Evolutionary conservation across 2,797 vertebrate genomes (phyloP).

Genomic region (Brachyalestes nurse): DNA sequence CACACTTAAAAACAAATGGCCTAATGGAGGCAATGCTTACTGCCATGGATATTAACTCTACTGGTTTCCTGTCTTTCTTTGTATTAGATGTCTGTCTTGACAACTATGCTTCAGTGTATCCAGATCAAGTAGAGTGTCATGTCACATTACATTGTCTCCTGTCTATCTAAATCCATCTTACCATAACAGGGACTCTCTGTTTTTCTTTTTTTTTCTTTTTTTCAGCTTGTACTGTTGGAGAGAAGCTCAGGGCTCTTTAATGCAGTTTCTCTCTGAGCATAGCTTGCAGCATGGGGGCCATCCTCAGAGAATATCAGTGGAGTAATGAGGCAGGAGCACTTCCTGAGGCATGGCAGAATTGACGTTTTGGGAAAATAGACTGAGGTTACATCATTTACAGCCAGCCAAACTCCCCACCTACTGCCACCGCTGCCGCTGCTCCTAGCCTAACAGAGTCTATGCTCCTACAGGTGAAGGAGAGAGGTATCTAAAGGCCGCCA

Average conservation of each 20-base stretch:
- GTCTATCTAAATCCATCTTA: not conserved
- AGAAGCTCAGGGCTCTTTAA: conserved; percentile 41
- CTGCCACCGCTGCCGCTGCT: not conserved
- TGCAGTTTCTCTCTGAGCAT: conserved; percentile 62
- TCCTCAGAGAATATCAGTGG: conserved; percentile 79
- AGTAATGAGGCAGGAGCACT: conserved; percentile 80
- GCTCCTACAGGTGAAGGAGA: conserved; percentile 29
- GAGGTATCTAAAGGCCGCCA: not conserved
- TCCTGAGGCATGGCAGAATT: conserved; percentile 78
- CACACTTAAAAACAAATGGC: not conserved
- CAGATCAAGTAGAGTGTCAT: conserved; percentile 31
- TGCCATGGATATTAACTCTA: not conserved
- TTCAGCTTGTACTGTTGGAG: conserved; percentile 20
- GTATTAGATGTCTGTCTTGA: not conserved
- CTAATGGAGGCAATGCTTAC: not conserved
- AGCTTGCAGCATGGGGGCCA: conserved; percentile 72
- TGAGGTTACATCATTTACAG: conserved; percentile 74
- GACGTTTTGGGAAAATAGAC: conserved; percentile 74
- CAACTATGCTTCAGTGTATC: not conserved
- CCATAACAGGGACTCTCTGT: not conserved
- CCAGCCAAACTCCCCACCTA: conserved; percentile 60
- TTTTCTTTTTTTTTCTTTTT: not conserved
- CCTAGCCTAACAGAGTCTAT: not conserved
- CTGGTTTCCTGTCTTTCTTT: not conserved
- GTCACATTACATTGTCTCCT: conserved; percentile 20